Evolutionary conservation across 2,113 vertebrate species (phyloP).

Genomic region (Tupaia chinensis): DNA sequence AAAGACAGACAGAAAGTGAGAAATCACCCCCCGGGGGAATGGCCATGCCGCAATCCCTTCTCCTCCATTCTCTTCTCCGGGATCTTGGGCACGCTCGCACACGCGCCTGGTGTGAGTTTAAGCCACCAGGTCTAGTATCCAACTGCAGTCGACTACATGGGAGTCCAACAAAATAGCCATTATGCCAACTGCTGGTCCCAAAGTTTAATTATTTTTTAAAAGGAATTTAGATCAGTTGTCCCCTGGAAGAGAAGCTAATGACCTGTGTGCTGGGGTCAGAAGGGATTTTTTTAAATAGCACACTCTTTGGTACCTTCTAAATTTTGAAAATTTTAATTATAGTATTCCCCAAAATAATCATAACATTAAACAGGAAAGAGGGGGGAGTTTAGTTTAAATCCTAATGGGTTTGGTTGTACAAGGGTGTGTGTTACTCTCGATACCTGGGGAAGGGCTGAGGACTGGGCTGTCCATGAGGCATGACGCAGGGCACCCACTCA

Average conservation of each 20-base stretch:
- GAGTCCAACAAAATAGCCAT: too few species aligned
- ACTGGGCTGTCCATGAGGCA: background rate
- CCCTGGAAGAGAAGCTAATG: background rate
- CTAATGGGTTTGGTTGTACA: background rate
- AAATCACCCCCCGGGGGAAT: too few species aligned
- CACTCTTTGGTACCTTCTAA: constrained; percentile 19
- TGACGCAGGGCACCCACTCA: background rate
- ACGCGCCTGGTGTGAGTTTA: too few species aligned
- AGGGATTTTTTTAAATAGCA: background rate
- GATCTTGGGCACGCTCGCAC: too few species aligned
- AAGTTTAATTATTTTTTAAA: background rate
- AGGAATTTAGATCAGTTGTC: background rate
- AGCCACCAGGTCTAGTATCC: too few species aligned
- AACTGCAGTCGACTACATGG: too few species aligned
- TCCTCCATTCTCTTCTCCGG: too few species aligned
- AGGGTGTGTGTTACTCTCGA: background rate
- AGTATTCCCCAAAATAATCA: background rate
- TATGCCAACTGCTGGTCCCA: too few species aligned
- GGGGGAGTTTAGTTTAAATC: background rate
- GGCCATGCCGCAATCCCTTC: too few species aligned
- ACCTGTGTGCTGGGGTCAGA: background rate
- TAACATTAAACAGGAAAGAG: background rate
- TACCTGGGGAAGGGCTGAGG: background rate
- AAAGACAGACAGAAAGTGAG: too few species aligned
- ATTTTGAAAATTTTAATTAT: constrained; percentile 22